Evolutionary conservation across 2,113 vertebrate genomes (phyloP), one percentile per base, ranked within the genome.

Genomic region (Corythaeola cristata): DNA sequence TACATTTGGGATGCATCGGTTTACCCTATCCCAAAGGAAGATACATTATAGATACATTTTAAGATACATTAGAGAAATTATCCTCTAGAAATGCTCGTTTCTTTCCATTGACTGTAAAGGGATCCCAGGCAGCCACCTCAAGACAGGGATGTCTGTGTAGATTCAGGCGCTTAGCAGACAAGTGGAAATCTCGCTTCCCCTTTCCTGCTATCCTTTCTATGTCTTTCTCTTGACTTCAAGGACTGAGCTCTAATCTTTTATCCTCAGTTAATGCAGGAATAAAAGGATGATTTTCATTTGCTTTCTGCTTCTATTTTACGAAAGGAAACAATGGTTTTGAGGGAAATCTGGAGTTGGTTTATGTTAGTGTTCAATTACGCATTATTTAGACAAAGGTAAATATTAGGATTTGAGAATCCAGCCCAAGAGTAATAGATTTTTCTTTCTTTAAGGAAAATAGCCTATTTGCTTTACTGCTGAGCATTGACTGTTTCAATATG

Each of bases 401-500:
- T 94, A 92, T 93, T 80, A 68, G 76, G 58, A 75, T 93, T 92
- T 87, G 24, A 74, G 71, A 89, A 73, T 53, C 63, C 84, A 85
- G 47, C 41, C 59, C 53, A 68, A 63, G 41, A 93, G 78, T 68
- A 90, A 96, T 93, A 95, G 96, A 89, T 96, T 96, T 93, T 95
- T 39, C 56, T 79, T 94, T 91, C 91, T 91, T 95, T 64, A 53
- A 90, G 84, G 68, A 52, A 88, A 88, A 72, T 41, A 50, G 55
- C 33, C 73, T 77, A 11, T 52, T 89, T 94, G 71, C 85, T 93
- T 90, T 96, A 33, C 88, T 58, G 63, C 86, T 76, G 88, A 79
- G 39, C 85, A 37, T 63, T 41, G 24, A 94, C 89, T 94, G 69
- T 94, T 97, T 97, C 97, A 97, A 93, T 97, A 96, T 91, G 85